Conservation (phyloP, 1,140 invertebrate genomes). For the Ooceraea biroi region DNA sequence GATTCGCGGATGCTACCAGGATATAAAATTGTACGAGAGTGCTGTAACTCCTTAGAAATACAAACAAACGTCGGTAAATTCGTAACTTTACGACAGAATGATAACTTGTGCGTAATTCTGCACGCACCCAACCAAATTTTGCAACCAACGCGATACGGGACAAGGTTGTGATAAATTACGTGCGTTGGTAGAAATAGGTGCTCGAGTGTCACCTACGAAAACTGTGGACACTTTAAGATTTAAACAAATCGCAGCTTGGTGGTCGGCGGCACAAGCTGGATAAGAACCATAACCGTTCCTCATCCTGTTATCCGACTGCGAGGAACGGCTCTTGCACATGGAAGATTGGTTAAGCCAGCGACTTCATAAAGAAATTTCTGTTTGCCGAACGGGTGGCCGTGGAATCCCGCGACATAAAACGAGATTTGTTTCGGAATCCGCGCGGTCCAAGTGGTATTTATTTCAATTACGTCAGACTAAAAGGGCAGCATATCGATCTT, state of each 20-base stretch:
- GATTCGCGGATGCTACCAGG: background rate
- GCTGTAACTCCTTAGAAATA: background rate
- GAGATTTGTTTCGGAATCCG: conserved; percentile 54
- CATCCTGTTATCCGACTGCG: conserved; percentile 37
- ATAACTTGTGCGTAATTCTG: background rate
- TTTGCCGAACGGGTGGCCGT: conserved; percentile 28
- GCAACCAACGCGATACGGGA: background rate
- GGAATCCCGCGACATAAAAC: conserved; percentile 37
- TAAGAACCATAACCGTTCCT: conserved; percentile 50
- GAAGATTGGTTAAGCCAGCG: conserved; percentile 45
- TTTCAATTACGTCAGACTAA: conserved; percentile 50
- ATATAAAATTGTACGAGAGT: background rate
- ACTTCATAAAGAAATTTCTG: conserved; percentile 56
- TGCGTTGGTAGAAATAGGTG: conserved; percentile 8
- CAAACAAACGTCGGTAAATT: background rate
- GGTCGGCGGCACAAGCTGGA: background rate
- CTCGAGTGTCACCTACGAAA: background rate
- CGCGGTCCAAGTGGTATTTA: conserved; percentile 30
- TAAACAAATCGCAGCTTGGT: conserved; percentile 36
- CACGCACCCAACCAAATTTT: background rate
- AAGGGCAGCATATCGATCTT: conserved; percentile 30
- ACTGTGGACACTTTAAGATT: background rate
- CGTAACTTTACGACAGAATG: background rate
- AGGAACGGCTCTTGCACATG: background rate
- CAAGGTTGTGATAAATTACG: background rate